Percentiles rank a stretch among this genome's conserved stretches.
These are phyloP conservation scores for Cacoxenus indagator DNA, from an alignment of 2,888 invertebrate genomes.

Conservation along the genomic window DNA sequence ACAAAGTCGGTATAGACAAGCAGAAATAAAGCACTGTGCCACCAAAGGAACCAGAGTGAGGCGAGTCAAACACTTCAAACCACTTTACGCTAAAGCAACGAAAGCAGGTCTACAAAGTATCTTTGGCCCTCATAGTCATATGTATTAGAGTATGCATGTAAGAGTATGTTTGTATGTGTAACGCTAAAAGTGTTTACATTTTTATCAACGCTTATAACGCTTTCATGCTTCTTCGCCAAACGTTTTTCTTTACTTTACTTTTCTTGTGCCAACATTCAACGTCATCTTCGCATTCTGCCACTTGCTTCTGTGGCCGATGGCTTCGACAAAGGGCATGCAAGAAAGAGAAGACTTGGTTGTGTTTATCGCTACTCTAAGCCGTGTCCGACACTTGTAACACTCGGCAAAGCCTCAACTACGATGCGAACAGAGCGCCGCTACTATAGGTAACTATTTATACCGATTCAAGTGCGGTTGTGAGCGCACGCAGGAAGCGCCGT, in stretches of 20 bases:
- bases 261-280: conserved; percentile 24
- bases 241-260: conserved; percentile 21
- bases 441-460: background rate
- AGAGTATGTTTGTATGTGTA: conserved; percentile 27
- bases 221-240: conserved; percentile 27
- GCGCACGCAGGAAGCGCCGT: conserved; percentile 9
- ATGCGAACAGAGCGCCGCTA: background rate
- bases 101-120: conserved; percentile 14
- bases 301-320: conserved; percentile 32
- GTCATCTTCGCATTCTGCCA: conserved; percentile 27
- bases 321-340: background rate
- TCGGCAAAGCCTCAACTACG: background rate
- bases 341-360: too few relatives aligned
- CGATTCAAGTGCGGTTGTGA: background rate
- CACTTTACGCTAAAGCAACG: conserved; percentile 13
- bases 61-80: conserved; percentile 14
- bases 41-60: background rate
- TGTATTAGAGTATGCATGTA: background rate
- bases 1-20: conserved; percentile 16
- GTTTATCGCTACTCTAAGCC: conserved; percentile 5
- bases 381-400: conserved; percentile 20
- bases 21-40: too few relatives aligned
- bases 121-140: background rate
- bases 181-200: conserved; percentile 56
- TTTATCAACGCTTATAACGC: conserved; percentile 44